Evolutionary conservation across 2,888 invertebrate species (phyloP), one percentile per base, ranked within the genome.

Genomic region (Aradus depressus): DNA sequence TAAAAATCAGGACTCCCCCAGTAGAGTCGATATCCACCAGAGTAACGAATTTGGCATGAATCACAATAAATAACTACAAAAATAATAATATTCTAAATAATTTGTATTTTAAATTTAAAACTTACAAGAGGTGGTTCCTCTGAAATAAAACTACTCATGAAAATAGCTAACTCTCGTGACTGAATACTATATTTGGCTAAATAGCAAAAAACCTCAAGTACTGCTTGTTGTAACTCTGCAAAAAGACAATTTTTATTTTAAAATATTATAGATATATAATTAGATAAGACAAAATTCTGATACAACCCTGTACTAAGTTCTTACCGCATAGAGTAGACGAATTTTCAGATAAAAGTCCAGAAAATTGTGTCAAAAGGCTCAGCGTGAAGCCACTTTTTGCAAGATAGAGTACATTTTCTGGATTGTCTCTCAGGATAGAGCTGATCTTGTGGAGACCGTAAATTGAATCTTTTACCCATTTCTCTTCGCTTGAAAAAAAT

Each of bases 181-280:
- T 70, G 69, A 51, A 79, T 70, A 53, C 73, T 71, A 58, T 73
- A 72, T 8, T 70, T 69, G 1, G 75, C 75, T 58, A 78, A 63
- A 50, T 73, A 59, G 2, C 70, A 69, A 34, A 82, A 72, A 43
- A 84, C 70, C 64, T 81, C 79, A 35, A 83, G 65, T 45, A 80
- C 71, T 42, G 79, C 76, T 59, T 75, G 72, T 59, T 81, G 82
- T 14, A 83, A 66, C 53, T 81, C 82, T 80, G 65, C 45, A 62
- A 64, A 55, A 41, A 39, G 22, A 63, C 60, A 50, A 41, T 21
- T 3, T 5, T 35, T 35, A 35, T 8, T 8, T 35, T n/a, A 35
- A 35, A 8, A 35, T n/a, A n/a, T n/a, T n/a, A n/a, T n/a, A n/a
- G n/a, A n/a, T n/a, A n/a, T n/a, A n/a, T n/a, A n/a, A n/a, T n/a